Evolutionary conservation across 2,113 vertebrate species (phyloP), one percentile per base, ranked within the genome.

Genomic region (Eptesicus fuscus): DNA sequence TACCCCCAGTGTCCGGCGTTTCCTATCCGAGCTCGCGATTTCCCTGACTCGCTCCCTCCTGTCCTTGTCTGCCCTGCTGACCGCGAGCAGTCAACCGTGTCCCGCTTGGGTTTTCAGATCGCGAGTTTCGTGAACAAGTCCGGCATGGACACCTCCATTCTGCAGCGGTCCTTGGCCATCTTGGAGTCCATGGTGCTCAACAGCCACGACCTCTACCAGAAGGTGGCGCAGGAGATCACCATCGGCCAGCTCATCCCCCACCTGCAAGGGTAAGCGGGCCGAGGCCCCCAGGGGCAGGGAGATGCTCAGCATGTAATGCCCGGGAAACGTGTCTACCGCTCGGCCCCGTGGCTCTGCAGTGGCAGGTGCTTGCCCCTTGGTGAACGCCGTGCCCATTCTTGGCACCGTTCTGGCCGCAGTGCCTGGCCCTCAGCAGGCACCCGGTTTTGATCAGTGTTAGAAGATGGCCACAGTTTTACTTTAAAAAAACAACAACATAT

Each of bases 201-300:
- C 82, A 99, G 99, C 95, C 99, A 99, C 9, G 99, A 99, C 97
- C 99, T 99, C 42, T 99, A 99, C 98, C 99, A 99, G 98, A 99
- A 99, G 97, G 99, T 99, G 98, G 99, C 99, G 0, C 99, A 99
- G 94, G 99, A 99, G 98, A 99, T 99, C 97, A 99, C 99, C n/a
- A 99, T 99, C 32, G 99, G 99, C 59, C 99, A 99, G 91, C 99
- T 99, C 89, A 99, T 99, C 84, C 99, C 99, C 16, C 99, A 99
- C 94, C 99, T 99, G 32, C 99, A 99, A 96, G 99, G 99, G 99
- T 99, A 97, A 98, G 98, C 93, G 49, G 28, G 53, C 77, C 4
- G 1, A 4, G 0, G 0, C 40, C 20, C 18, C 76, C 35, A 0
- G 7, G 23, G n/a, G 13, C 3, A 20, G 84, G 59, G 6, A 5